These are phyloP conservation scores for Patella caerulea DNA, from an alignment of 2,888 invertebrate genomes.

Conservation along the genomic window DNA sequence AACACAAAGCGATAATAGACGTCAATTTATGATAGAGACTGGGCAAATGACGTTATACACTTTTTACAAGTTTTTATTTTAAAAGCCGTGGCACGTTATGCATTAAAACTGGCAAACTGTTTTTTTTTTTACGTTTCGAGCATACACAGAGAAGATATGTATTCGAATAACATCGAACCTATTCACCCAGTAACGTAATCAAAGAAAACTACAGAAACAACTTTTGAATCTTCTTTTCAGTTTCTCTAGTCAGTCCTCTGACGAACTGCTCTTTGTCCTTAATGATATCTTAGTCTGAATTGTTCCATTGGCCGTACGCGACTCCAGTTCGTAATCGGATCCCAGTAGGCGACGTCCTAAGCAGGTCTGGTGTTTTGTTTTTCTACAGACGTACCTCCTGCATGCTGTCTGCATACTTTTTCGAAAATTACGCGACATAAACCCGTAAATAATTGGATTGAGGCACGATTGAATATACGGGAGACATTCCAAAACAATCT, in stretches of 20 bases:
- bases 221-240: background rate
- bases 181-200: no score
- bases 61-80: no score
- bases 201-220: background rate
- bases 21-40: no score
- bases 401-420: constrained; percentile 41
- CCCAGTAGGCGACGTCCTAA: constrained; percentile 24
- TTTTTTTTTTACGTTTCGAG: no score
- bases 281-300: constrained; percentile 39
- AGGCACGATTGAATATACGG: constrained; percentile 63
- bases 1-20: no score
- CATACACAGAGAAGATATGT: no score
- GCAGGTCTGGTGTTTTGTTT: constrained; percentile 20
- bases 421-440: constrained; percentile 60
- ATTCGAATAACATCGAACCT: no score
- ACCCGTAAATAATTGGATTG: constrained; percentile 64
- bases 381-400: constrained; percentile 28
- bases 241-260: constrained; percentile 23
- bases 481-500: constrained; percentile 56
- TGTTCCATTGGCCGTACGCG: constrained; percentile 35
- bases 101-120: no score
- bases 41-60: no score
- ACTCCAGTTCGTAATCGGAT: constrained; percentile 38
- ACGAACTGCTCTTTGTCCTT: constrained; percentile 30
- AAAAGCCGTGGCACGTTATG: no score